Evolutionary conservation across 2,888 invertebrate species (phyloP), one percentile per base, ranked within the genome.

Genomic region (Brachylomia viminalis): DNA sequence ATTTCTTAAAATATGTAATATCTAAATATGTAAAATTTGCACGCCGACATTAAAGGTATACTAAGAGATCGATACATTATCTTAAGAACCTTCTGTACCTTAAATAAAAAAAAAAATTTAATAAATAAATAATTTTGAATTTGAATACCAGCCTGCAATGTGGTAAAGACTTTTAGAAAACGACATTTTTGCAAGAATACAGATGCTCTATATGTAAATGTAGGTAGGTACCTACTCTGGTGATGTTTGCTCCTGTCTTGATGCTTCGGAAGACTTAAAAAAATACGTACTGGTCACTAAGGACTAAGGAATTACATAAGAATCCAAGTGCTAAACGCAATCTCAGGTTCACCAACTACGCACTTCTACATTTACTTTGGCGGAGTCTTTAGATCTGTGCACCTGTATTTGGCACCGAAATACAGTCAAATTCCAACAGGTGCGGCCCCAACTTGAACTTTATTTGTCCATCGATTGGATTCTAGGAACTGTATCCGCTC

Each of bases 391-490:
- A 20, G 38, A 75, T 52, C 30, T 17, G 2, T 13, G 11, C 49
- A 23, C 10, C 10, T 59, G 5, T 38, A 70, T 72, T 33, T 75
- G 45, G 27, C 17, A 47, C 54, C 33, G 8, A 42, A 75, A 64
- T 56, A 72, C 52, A 64, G 27, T 23, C 66, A 33, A 59, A 52
- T 27, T 27, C 4, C 4, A 59, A 27, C 47, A 59, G 74, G 74
- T 64, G 80, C 17, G 62, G 64, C 58, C 11, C 11, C 27, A 27
- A 80, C 0, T 52, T 75, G 38, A 71, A 58, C 52, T 68, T 82
- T 58, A 67, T 59, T 70, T 47, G 61, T 52, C 20, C 73, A 68
- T 68, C 52, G 65, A 82, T 69, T 56, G 52, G 20, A 27, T 47
- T 61, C 62, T 75, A 72, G 52, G 52, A 72, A 59, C 68, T 15